Evolutionary conservation across 2,888 invertebrate genomes (phyloP), one percentile per base, ranked within the genome.

Genomic region (Dynastes maya): DNA sequence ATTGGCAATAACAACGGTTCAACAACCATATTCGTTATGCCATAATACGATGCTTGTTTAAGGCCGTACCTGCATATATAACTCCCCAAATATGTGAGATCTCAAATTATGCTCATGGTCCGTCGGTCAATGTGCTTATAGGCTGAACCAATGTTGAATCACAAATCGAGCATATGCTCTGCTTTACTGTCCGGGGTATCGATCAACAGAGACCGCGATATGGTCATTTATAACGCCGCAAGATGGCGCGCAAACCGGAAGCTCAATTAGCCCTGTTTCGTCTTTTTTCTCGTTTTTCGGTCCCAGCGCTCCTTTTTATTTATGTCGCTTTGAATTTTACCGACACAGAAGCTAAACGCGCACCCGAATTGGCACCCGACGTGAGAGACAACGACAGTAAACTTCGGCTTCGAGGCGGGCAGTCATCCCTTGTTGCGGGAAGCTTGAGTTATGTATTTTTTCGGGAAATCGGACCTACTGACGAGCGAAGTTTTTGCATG

Each of bases 231-330:
- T 71, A 71, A 71, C 71, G 32, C 71, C 55, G 16, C 71, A 71
- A 71, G 71, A 71, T 71, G 71, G 61, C 61, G 72, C 32, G 40
- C 61, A 61, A 40, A 61, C 16, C 58, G 72, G 72, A 72, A 58
- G 72, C 45, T 72, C 72, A 72, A 72, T 72, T 72, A 72, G 72
- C 61, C 37, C 72, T 72, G 61, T 72, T 72, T 72, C 72, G 37
- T 55, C 55, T 72, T 68, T 72, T 72, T 27, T 40, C 72, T 40
- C 37, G 55, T 32, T 72, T 68, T 45, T 72, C 45, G 72, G 61
- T 61, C 72, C 53, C 71, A 9, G n/a, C 55, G 40, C 37, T 13
- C 71, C 58, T 71, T 71, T 71, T 71, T 71, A 40, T 71, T 71
- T 71, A 71, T 71, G 71, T 71, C 55, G 58, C 58, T 71, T 58